phyloP scores from a whole-genome alignment of 2,113 vertebrate genomes.

The Lepus americanus region DNA sequence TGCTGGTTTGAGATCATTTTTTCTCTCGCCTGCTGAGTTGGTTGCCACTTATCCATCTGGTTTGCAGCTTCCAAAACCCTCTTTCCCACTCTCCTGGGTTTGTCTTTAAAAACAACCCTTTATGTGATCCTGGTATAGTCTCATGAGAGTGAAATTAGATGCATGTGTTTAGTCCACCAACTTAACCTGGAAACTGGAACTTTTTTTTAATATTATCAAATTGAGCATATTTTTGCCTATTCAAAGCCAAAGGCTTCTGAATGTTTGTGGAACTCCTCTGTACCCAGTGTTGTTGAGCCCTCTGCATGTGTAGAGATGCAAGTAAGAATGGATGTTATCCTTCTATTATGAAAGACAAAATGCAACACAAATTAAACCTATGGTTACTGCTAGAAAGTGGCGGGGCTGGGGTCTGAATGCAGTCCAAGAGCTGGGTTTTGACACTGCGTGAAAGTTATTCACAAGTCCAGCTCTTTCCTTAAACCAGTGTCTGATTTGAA shows the following conservation, averaged over 20 bases:
- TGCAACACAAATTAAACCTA: slow-evolving; percentile 32
- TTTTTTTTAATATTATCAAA: not conserved
- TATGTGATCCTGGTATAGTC: slow-evolving; percentile 13
- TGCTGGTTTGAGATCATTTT: slow-evolving; percentile 2
- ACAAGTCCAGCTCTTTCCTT: slow-evolving; percentile 38
- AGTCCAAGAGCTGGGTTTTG: slow-evolving; percentile 51
- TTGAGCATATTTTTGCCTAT: not conserved
- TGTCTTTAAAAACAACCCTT: slow-evolving; percentile 11
- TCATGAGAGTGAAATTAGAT: slow-evolving; percentile 36
- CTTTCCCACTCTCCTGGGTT: not conserved
- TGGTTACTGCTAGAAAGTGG: slow-evolving; percentile 53
- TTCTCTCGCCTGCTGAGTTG: not conserved
- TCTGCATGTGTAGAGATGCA: slow-evolving; percentile 6
- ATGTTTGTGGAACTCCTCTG: slow-evolving; percentile 24
- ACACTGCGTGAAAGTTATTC: slow-evolving; percentile 52
- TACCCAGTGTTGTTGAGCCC: not conserved
- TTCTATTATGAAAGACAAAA: slow-evolving; percentile 64
- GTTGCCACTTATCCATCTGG: slow-evolving; percentile 13
- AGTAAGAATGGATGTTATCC: slow-evolving; percentile 28
- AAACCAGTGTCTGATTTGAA: slow-evolving; percentile 38
- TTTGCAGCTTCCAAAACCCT: slow-evolving; percentile 21
- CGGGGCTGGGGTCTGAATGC: slow-evolving; percentile 42
- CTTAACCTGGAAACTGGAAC: slow-evolving; percentile 9
- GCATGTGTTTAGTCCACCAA: not conserved
- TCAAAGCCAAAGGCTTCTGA: slow-evolving; percentile 49